Conservation (phyloP, 2,888 invertebrate genomes). For the Erebia epiphron region DNA sequence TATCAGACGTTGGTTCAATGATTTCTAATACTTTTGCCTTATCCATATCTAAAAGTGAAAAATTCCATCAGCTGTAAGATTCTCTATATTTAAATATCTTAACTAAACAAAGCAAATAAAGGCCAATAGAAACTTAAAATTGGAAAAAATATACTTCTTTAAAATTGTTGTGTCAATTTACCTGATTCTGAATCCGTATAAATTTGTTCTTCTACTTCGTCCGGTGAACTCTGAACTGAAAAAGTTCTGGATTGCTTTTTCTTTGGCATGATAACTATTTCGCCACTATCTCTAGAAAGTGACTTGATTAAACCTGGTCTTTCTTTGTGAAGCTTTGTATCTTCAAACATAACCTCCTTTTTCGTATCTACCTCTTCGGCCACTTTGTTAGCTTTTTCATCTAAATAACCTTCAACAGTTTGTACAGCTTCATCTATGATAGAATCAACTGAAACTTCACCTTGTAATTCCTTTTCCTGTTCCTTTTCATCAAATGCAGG, state of each 20-base stretch:
- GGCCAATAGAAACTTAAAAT: too few relatives aligned
- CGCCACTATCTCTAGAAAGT: constrained; percentile 75
- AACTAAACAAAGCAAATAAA: too few relatives aligned
- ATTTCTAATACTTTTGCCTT: constrained; percentile 80
- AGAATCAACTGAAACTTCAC: constrained; percentile 73
- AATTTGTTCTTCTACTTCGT: constrained; percentile 80
- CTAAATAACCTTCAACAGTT: constrained; percentile 69
- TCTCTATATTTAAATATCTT: background rate
- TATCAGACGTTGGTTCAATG: constrained; percentile 75
- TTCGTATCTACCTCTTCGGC: constrained; percentile 56
- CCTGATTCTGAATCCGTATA: constrained; percentile 81
- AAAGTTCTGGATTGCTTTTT: constrained; percentile 76
- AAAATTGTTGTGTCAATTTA: constrained; percentile 41
- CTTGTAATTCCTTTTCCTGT: constrained; percentile 52
- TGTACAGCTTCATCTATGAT: constrained; percentile 76
- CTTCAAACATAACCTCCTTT: constrained; percentile 61
- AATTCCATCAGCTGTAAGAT: background rate
- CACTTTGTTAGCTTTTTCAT: constrained; percentile 55
- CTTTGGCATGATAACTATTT: constrained; percentile 75
- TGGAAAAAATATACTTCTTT: too few relatives aligned
- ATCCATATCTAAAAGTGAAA: constrained; percentile 70
- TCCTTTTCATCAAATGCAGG: constrained; percentile 50
- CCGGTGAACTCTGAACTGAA: constrained; percentile 80
- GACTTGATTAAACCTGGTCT: constrained; percentile 74
- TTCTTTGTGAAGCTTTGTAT: constrained; percentile 62